Evolutionary conservation across 2,797 vertebrate species (phyloP).

Genomic region (Scolopax rusticola): DNA sequence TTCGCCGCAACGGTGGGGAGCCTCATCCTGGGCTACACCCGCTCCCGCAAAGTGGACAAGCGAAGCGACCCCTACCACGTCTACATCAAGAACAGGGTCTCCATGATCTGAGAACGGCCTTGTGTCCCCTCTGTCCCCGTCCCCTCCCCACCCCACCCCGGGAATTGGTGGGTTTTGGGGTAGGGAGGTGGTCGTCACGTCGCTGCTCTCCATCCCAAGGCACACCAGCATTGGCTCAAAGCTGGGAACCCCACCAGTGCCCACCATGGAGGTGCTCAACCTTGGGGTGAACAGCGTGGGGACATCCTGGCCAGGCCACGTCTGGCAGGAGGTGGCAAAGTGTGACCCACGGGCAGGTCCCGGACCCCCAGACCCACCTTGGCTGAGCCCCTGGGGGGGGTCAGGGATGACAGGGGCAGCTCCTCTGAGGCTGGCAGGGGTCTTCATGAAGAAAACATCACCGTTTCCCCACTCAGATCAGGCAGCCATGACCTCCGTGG

Average conservation of each 20-base stretch:
- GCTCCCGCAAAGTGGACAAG: conserved; percentile 81
- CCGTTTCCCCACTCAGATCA: rapidly evolving
- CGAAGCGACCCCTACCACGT: conserved; percentile 81
- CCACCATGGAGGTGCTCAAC: background rate
- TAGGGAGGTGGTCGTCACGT: background rate
- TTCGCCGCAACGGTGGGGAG: conserved; percentile 81
- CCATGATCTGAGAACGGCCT: conserved; percentile 77
- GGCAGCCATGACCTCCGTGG: rapidly evolving
- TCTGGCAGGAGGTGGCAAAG: background rate
- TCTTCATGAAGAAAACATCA: background rate
- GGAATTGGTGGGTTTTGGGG: background rate
- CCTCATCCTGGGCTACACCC: conserved; percentile 82
- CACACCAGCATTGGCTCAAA: background rate
- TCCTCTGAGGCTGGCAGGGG: background rate
- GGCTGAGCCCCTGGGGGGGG: rapidly evolving
- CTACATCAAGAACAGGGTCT: conserved; percentile 83
- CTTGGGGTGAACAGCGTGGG: rapidly evolving
- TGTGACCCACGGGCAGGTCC: background rate
- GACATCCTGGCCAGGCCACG: background rate
- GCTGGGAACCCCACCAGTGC: rapidly evolving
- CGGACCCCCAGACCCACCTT: rapidly evolving
- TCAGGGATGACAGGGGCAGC: background rate
- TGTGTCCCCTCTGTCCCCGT: background rate
- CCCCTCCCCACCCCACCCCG: rapidly evolving
- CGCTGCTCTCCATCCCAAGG: rapidly evolving